Evolutionary conservation across 1,140 invertebrate genomes (phyloP).

Genomic region (Eupristina koningsbergeri): DNA sequence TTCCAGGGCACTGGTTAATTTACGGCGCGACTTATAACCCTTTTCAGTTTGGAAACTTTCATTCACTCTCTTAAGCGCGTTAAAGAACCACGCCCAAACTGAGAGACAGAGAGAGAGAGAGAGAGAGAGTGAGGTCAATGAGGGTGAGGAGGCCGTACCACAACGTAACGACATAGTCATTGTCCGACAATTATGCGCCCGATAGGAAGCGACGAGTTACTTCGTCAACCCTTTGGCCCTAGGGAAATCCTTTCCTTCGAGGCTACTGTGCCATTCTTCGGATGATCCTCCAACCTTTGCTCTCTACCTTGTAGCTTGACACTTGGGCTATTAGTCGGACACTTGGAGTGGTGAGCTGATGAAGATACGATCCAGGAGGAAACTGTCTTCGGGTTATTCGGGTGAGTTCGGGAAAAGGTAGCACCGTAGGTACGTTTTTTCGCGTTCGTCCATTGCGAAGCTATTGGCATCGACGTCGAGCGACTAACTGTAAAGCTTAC

Average conservation of each 20-base stretch:
- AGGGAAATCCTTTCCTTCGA: slow-evolving; percentile 27
- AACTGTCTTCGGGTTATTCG: slow-evolving; percentile 1
- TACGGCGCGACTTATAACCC: slow-evolving; percentile 44
- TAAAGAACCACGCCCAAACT: slow-evolving; percentile 45
- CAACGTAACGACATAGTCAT: slow-evolving; percentile 50
- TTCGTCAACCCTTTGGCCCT: slow-evolving; percentile 31
- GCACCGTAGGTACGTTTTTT: background rate
- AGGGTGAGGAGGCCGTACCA: too few species aligned
- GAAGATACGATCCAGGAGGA: background rate
- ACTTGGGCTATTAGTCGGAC: background rate
- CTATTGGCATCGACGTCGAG: background rate
- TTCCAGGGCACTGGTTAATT: slow-evolving; percentile 33
- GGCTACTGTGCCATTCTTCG: slow-evolving; percentile 29
- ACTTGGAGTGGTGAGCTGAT: background rate
- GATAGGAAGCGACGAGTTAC: background rate
- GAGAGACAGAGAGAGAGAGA: slow-evolving; percentile 3
- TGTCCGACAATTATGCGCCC: slow-evolving; percentile 45
- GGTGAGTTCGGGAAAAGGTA: background rate
- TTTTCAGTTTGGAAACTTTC: background rate
- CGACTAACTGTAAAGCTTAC: background rate
- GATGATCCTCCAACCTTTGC: slow-evolving; percentile 27
- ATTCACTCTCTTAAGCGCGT: slow-evolving; percentile 26
- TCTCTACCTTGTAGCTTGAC: slow-evolving; percentile 24
- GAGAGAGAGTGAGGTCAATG: background rate
- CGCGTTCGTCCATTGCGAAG: background rate